phyloP scores from a whole-genome alignment of 2,888 invertebrate species.

The Agriopis marginaria region DNA sequence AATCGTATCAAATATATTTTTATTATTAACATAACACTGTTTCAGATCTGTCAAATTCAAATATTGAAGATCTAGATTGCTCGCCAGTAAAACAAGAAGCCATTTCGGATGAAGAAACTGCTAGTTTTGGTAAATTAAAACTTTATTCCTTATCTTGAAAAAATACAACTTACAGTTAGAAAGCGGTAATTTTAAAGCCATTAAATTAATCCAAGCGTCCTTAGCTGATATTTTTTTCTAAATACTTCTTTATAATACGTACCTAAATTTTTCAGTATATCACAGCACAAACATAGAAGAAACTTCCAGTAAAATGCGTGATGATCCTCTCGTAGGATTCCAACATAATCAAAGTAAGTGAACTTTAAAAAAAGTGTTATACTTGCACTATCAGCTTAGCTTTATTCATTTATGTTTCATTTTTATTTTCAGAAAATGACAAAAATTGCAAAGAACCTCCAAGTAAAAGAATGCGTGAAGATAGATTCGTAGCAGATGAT shows the following conservation, averaged over 20 bases:
- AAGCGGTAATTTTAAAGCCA: too few species aligned
- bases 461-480: neutral
- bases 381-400: neutral
- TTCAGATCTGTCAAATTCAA: constrained; percentile 4
- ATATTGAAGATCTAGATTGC: constrained; percentile 10
- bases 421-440: neutral
- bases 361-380: neutral
- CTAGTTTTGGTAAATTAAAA: constrained; percentile 2
- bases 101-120: constrained; percentile 14
- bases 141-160: neutral
- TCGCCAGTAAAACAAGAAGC: constrained; percentile 7
- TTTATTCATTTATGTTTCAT: neutral
- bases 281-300: neutral
- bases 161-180: too few species aligned
- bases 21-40: neutral
- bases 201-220: too few species aligned
- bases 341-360: constrained; percentile 12
- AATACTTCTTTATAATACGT: neutral
- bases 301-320: constrained; percentile 16
- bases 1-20: neutral
- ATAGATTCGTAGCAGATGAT: neutral
- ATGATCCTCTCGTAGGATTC: constrained; percentile 13
- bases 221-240: neutral
- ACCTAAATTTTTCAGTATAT: constrained; percentile 1
- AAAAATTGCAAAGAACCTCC: neutral